Evolutionary conservation across 2,797 vertebrate genomes (phyloP).

Genomic region (Pseudochirops cupreus): DNA sequence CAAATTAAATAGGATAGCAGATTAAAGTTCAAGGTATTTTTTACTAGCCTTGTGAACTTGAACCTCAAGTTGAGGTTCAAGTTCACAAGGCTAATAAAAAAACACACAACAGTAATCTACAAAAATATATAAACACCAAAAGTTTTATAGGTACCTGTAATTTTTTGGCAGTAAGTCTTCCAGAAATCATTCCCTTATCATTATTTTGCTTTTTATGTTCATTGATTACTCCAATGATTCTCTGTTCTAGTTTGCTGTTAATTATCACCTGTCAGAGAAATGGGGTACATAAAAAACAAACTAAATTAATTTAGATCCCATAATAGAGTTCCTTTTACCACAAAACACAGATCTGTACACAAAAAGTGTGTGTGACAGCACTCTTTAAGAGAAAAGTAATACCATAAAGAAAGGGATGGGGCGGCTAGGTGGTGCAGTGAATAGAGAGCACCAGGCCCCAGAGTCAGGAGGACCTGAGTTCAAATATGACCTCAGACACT

Average conservation of each 20-base stretch:
- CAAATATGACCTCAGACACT: no score
- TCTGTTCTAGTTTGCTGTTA: slow-evolving; percentile 94
- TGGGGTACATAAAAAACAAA: slow-evolving; percentile 32
- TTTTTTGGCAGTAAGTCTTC: slow-evolving; percentile 95
- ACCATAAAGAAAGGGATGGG: not conserved
- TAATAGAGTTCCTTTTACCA: slow-evolving; percentile 32
- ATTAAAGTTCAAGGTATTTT: not conserved
- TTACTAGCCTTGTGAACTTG: no score
- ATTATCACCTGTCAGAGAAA: slow-evolving; percentile 90
- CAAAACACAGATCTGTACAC: not conserved
- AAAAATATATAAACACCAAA: not conserved
- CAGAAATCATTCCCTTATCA: slow-evolving; percentile 93
- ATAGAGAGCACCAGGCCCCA: no score
- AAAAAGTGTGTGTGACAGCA: not conserved
- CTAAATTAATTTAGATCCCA: slow-evolving; percentile 16
- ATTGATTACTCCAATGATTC: slow-evolving; percentile 95
- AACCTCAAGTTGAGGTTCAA: no score
- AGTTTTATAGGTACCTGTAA: slow-evolving; percentile 88
- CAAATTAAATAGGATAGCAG: not conserved
- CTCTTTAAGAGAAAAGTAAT: not conserved
- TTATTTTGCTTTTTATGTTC: slow-evolving; percentile 93
- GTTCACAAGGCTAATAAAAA: not conserved
- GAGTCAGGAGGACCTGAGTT: no score
- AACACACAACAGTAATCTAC: not conserved
- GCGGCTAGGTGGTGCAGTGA: no score